Evolutionary conservation across 2,888 invertebrate genomes (phyloP).

Genomic region (Eueremaeus valkanovi): DNA sequence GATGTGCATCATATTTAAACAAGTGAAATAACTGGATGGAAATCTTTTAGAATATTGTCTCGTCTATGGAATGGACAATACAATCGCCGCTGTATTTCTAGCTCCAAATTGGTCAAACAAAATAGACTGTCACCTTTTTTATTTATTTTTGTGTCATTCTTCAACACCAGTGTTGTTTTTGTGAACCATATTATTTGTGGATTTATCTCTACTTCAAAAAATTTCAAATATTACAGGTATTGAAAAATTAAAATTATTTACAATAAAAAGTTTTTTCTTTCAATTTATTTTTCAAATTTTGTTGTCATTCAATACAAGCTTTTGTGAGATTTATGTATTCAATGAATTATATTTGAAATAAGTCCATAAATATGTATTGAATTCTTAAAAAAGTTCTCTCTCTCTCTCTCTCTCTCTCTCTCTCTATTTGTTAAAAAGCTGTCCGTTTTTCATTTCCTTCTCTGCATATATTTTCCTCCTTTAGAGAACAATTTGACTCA

Average conservation of each 20-base stretch:
- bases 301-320: too few species aligned
- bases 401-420: too few species aligned
- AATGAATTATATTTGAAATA: too few species aligned
- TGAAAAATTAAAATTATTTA: neutral
- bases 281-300: too few species aligned
- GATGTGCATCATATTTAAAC: slow-evolving; percentile 21
- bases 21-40: slow-evolving; percentile 9
- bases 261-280: neutral
- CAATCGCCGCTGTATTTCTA: neutral
- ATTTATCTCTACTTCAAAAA: neutral
- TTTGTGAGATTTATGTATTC: too few species aligned
- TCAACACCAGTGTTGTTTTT: neutral
- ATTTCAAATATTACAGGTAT: neutral
- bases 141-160: neutral
- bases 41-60: slow-evolving; percentile 20
- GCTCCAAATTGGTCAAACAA: too few species aligned
- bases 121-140: neutral
- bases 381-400: too few species aligned
- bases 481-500: too few species aligned
- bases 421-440: too few species aligned
- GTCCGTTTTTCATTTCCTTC: too few species aligned
- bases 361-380: too few species aligned
- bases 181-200: neutral
- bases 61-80: neutral
- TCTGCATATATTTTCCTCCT: too few species aligned